Conservation (phyloP, 2,888 invertebrate genomes). For the Dinocampus coccinellae region DNA sequence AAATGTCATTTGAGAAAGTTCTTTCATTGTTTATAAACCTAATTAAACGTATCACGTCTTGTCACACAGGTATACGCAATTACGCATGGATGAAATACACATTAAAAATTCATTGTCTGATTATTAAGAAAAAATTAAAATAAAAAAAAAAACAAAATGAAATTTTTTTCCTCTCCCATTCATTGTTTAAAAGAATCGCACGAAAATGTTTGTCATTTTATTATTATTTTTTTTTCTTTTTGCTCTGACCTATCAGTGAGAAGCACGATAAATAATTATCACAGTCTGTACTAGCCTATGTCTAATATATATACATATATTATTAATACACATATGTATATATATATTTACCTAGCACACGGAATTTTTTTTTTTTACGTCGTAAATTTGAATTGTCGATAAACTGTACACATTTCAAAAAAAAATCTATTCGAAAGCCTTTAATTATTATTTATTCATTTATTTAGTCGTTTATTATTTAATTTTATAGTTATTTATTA, state of each 20-base stretch:
- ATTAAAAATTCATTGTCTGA: too few species aligned
- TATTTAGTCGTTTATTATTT: too few species aligned
- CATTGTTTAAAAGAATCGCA: background rate
- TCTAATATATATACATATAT: background rate
- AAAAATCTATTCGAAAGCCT: background rate
- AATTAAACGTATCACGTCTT: background rate
- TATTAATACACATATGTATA: background rate
- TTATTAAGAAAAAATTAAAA: too few species aligned
- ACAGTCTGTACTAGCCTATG: constrained; percentile 64
- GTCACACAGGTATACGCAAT: too few species aligned
- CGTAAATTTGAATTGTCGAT: background rate
- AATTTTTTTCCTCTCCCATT: constrained; percentile 15
- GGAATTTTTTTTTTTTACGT: background rate
- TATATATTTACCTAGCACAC: background rate
- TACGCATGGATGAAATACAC: too few species aligned
- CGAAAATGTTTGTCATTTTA: constrained; percentile 11
- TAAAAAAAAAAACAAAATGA: background rate
- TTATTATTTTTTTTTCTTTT: too few species aligned
- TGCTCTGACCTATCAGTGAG: constrained; percentile 42
- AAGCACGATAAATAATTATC: constrained; percentile 65
- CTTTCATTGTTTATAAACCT: background rate
- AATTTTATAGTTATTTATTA: background rate
- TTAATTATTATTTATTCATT: background rate
- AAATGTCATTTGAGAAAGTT: constrained; percentile 8
- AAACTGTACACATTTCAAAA: background rate